These are phyloP conservation scores for Teleogryllus oceanicus DNA, from an alignment of 2,888 invertebrate genomes.

Conservation along the genomic window DNA sequence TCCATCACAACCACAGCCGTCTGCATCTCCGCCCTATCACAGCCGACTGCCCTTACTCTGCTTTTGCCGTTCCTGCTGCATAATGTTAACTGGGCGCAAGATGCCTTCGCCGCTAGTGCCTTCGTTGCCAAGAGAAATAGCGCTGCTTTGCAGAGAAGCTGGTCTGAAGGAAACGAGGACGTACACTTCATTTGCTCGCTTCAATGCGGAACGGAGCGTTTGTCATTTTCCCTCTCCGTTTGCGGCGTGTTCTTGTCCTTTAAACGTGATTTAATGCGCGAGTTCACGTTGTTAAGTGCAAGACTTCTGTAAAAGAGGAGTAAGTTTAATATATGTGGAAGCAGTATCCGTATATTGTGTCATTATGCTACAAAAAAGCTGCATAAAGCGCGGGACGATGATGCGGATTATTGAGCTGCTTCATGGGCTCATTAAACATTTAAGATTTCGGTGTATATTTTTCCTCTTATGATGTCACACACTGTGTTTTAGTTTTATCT, in stretches of 20 bases:
- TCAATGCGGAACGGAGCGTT: neutral
- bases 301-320: neutral
- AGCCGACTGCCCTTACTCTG: neutral
- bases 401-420: no score
- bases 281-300: neutral
- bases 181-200: neutral
- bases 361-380: no score
- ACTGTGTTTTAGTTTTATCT: no score
- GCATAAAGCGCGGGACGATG: no score
- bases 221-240: neutral
- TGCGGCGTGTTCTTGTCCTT: neutral
- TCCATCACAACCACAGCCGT: neutral
- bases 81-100: neutral
- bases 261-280: neutral
- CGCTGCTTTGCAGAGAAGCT: neutral
- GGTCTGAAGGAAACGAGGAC: neutral
- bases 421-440: no score
- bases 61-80: neutral
- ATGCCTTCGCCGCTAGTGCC: neutral
- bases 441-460: no score
- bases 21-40: neutral
- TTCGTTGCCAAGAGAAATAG: slow-evolving; percentile 9
- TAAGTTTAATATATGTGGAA: neutral
- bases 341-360: no score
- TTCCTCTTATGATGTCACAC: no score